Conservation (phyloP, 1,140 invertebrate species). For the Leptinotarsa defecta region DNA sequence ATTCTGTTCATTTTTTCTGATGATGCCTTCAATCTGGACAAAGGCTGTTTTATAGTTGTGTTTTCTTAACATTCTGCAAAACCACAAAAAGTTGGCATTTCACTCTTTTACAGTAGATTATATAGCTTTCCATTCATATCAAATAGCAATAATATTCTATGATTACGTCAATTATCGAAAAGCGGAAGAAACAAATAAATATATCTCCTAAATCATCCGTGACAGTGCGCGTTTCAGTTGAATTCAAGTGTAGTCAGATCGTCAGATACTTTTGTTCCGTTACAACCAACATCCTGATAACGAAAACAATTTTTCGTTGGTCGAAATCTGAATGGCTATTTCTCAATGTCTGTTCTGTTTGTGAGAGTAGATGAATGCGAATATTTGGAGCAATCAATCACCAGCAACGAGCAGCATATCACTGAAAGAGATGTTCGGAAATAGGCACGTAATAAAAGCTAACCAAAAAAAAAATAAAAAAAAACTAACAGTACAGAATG, state of each 20-base stretch:
- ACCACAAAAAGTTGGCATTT: no score
- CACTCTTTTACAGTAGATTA: no score
- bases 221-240: background rate
- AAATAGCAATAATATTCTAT: background rate
- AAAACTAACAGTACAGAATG: no score
- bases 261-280: conserved; percentile 2
- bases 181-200: background rate
- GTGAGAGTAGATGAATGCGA: background rate
- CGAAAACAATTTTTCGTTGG: background rate
- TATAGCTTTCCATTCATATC: no score
- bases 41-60: no score
- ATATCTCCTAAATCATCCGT: background rate
- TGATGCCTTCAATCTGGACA: no score
- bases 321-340: background rate
- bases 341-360: background rate
- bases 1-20: no score
- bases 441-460: no score
- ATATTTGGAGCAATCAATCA: background rate
- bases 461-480: no score
- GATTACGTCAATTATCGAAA: background rate
- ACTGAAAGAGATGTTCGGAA: no score
- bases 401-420: background rate
- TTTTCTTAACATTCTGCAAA: no score
- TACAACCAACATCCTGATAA: background rate
- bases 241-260: background rate